phyloP scores from a whole-genome alignment of 2,113 vertebrate genomes.

The Pundamilia nyererei region DNA sequence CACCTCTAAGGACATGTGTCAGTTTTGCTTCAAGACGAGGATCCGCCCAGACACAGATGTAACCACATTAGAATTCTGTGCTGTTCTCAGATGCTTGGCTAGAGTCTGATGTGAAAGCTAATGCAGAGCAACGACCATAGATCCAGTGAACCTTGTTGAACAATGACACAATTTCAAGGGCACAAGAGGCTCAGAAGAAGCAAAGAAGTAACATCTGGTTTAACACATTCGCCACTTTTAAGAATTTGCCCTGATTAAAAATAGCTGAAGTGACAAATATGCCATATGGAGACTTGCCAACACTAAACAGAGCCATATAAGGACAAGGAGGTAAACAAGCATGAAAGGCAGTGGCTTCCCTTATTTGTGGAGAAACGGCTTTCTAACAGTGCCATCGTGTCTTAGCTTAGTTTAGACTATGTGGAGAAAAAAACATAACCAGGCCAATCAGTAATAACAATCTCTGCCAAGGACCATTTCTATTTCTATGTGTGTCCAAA shows the following conservation, averaged over 20 bases:
- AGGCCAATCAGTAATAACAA: background rate
- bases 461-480: constrained; percentile 1
- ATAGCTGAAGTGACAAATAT: background rate
- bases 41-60: background rate
- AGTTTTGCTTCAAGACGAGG: background rate
- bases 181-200: background rate
- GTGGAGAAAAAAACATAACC: background rate
- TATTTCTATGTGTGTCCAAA: constrained; percentile 20
- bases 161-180: background rate
- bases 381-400: background rate
- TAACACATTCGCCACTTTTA: background rate
- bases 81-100: constrained; percentile 17
- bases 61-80: constrained; percentile 25
- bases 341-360: background rate
- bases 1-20: constrained; percentile 9
- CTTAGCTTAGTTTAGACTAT: background rate
- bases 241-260: background rate
- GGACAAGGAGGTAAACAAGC: background rate
- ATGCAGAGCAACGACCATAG: constrained; percentile 20
- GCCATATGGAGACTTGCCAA: background rate
- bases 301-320: background rate
- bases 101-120: constrained; percentile 4
- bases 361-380: background rate
- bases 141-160: background rate
- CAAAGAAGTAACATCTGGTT: constrained; percentile 12